Evolutionary conservation across 2,113 vertebrate genomes (phyloP).

Genomic region (Dromiciops gliroides): DNA sequence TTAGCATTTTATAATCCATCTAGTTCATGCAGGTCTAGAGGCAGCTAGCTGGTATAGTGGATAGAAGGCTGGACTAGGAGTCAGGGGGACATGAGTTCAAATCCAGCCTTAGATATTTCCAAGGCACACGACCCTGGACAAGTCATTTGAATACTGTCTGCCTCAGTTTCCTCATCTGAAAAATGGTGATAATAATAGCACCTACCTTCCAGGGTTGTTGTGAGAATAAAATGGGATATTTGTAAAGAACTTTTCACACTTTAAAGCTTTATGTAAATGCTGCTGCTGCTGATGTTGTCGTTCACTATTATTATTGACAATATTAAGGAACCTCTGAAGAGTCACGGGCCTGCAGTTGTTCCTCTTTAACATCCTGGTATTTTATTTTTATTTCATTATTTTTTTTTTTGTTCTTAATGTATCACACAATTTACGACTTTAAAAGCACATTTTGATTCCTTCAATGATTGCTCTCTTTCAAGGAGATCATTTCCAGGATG

Average conservation of each 20-base stretch:
- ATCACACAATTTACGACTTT: slow-evolving; percentile 22
- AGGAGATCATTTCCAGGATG: not conserved
- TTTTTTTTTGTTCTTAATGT: not conserved
- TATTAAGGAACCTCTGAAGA: not conserved
- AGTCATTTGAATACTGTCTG: not conserved
- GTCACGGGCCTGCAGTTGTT: not conserved
- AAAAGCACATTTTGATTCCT: not conserved
- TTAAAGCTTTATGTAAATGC: not conserved
- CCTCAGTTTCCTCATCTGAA: too few species aligned
- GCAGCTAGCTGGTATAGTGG: not conserved
- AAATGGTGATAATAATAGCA: not conserved
- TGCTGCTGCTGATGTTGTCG: not conserved
- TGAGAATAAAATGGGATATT: not conserved
- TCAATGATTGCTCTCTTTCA: not conserved
- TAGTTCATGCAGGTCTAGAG: not conserved
- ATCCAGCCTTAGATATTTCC: not conserved
- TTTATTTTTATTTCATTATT: too few species aligned
- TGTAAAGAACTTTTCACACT: not conserved
- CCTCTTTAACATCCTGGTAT: not conserved
- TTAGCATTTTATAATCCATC: not conserved
- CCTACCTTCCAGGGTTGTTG: not conserved
- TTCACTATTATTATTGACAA: not conserved
- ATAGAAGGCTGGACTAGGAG: not conserved
- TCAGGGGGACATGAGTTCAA: not conserved
- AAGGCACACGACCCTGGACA: not conserved